Conservation (phyloP, 2,888 invertebrate genomes). For the Aquatica leii region DNA sequence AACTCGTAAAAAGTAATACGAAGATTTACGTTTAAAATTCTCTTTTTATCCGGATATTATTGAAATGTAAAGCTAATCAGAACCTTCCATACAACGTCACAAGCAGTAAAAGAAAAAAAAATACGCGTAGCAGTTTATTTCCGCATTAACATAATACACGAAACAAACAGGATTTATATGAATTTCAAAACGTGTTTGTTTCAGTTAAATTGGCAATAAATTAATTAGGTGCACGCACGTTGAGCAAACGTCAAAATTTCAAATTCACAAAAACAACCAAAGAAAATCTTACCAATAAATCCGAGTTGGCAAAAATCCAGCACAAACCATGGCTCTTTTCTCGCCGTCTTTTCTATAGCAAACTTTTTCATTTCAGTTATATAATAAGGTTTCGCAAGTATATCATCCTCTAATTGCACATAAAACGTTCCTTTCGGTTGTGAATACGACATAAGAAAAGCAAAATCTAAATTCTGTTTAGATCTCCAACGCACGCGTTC, state of each 20-base stretch:
- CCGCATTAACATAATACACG: too few species aligned
- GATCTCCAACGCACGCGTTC: conserved; percentile 91
- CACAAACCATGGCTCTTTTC: conserved; percentile 86
- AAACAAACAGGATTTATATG: too few species aligned
- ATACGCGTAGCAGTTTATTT: too few species aligned
- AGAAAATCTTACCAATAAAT: conserved; percentile 77
- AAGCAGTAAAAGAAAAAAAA: too few species aligned
- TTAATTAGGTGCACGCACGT: neutral
- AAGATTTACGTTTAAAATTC: too few species aligned
- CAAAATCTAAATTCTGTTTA: conserved; percentile 94
- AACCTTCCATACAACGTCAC: too few species aligned
- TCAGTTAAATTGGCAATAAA: neutral
- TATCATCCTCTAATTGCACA: conserved; percentile 93
- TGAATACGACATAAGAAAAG: conserved; percentile 94
- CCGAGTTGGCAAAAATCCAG: conserved; percentile 94
- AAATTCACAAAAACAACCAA: neutral
- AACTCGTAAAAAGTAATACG: too few species aligned
- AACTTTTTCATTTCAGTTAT: conserved; percentile 86
- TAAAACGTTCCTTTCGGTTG: conserved; percentile 89
- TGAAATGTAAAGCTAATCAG: too few species aligned
- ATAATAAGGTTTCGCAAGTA: conserved; percentile 85
- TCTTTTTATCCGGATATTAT: too few species aligned
- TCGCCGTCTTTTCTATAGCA: conserved; percentile 77
- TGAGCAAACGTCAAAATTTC: conserved; percentile 13
- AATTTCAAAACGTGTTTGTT: too few species aligned